phyloP scores from a whole-genome alignment of 2,797 vertebrate genomes.

The Myotis findleyi region DNA sequence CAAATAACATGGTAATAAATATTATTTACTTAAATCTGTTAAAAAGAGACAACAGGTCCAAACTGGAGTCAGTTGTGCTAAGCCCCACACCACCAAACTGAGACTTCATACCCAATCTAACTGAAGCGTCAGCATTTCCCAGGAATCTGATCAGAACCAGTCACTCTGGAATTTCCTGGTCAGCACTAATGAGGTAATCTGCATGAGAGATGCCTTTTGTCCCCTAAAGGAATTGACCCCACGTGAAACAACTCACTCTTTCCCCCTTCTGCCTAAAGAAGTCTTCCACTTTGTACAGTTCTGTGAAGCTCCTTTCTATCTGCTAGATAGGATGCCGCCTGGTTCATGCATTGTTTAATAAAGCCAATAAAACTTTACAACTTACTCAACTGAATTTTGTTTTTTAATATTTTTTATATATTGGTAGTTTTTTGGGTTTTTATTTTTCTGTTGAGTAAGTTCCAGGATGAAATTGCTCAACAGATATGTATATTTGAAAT shows the following conservation, averaged over 20 bases:
- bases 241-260: not conserved
- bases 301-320: not conserved
- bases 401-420: not conserved
- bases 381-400: not conserved
- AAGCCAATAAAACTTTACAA: not conserved
- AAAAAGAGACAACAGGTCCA: not conserved
- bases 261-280: not conserved
- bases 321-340: not conserved
- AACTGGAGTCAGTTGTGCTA: not conserved
- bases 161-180: not conserved
- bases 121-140: not conserved
- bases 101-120: not conserved
- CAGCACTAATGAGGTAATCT: not conserved
- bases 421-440: not conserved
- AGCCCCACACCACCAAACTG: not conserved
- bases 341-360: not conserved
- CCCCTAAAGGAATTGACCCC: not conserved
- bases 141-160: not conserved
- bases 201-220: not conserved
- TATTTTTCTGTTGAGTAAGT: not conserved
- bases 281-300: not conserved
- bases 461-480: not conserved
- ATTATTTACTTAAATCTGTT: not conserved
- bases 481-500: not conserved
- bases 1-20: not conserved